Conservation (phyloP, 2,797 vertebrate genomes). For the Hemitrygon akajei region DNA sequence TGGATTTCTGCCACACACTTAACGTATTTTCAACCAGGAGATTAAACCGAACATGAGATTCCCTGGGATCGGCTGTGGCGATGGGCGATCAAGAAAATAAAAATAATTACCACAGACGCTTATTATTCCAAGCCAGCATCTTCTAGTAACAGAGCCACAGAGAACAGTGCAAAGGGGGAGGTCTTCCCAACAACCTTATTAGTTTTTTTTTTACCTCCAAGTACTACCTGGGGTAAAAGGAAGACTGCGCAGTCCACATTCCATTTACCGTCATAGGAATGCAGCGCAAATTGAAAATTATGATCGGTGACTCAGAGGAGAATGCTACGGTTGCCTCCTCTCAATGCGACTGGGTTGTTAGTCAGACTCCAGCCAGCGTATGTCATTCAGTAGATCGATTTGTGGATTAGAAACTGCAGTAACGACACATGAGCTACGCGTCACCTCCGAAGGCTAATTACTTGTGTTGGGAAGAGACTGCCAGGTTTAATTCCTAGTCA, state of each 20-base stretch:
- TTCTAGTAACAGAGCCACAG: too few species aligned
- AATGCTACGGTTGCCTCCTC: background rate
- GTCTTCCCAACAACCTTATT: background rate
- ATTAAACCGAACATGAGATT: background rate
- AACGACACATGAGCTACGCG: background rate
- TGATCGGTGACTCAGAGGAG: background rate
- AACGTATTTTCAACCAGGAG: background rate
- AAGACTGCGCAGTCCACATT: background rate
- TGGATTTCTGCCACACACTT: background rate
- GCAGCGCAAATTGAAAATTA: too few species aligned
- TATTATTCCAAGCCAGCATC: background rate
- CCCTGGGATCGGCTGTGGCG: background rate
- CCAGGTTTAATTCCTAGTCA: background rate
- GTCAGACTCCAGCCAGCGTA: background rate
- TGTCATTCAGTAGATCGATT: background rate
- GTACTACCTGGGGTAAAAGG: background rate
- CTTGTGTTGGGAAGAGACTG: background rate
- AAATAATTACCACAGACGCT: background rate
- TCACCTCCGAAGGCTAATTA: background rate
- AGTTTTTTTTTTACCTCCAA: background rate
- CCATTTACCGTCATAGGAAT: background rate
- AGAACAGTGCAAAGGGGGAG: too few species aligned
- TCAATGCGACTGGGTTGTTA: too few species aligned
- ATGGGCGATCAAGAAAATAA: too few species aligned
- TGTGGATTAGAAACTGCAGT: background rate